Evolutionary conservation across 2,888 invertebrate species (phyloP).

Genomic region (Epirrita christyi): DNA sequence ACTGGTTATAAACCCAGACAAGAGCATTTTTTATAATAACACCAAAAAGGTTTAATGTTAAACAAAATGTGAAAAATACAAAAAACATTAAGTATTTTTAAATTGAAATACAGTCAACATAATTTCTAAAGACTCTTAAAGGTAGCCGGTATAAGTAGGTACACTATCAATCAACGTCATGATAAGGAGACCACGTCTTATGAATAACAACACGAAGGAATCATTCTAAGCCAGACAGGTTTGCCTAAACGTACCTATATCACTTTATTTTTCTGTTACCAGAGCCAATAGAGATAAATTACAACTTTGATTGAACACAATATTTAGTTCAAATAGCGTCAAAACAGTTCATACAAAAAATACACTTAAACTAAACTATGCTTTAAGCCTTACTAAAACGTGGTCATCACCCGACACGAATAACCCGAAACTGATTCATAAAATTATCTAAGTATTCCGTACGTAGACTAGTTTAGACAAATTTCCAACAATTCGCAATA

Average conservation of each 20-base stretch:
- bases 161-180: conserved; percentile 12
- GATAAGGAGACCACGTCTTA: conserved; percentile 19
- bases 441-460: conserved; percentile 38
- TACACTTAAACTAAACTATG: conserved; percentile 19
- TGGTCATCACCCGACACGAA: conserved; percentile 27
- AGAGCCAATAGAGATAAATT: neutral
- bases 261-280: neutral
- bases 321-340: neutral
- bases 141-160: conserved; percentile 16
- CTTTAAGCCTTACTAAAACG: conserved; percentile 24
- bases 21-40: no score
- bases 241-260: conserved; percentile 9
- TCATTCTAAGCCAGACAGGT: conserved; percentile 20
- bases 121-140: neutral
- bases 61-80: no score
- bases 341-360: conserved; percentile 22
- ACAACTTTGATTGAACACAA: no score
- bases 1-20: no score
- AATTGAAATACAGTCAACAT: no score
- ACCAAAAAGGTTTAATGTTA: no score
- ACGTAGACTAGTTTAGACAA: conserved; percentile 46
- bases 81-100: no score
- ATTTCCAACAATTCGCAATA: conserved; percentile 31
- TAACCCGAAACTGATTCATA: conserved; percentile 36
- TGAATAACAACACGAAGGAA: conserved; percentile 18